Evolutionary conservation across 2,113 vertebrate genomes (phyloP), one percentile per base, ranked within the genome.

Genomic region (Charadrius vociferus): DNA sequence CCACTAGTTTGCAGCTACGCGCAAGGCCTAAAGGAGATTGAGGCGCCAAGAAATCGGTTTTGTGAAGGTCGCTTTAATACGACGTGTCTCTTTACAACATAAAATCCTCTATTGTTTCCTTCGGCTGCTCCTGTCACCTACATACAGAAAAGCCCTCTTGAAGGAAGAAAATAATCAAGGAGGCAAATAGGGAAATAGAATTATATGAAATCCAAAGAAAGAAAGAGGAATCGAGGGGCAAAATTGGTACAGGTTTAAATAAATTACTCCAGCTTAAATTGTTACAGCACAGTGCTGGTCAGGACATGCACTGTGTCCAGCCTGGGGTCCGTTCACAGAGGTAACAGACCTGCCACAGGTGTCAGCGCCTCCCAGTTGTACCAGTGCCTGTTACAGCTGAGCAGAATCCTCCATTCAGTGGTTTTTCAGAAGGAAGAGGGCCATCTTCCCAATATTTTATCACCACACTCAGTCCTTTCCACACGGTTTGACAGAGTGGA

Each of bases 21-120:
- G 72, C 41, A 96, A 89, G 65, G 68, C 43, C 63, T 97, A 70
- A 86, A 94, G 91, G 93, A 82, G 71, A 72, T 8, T 37, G 70
- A 94, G 82, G 92, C 1, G 29, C 95, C 85, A 88, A 93, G 79
- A 94, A 95, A 94, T 93, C 1, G 0, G n/a, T 88, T 97, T 81
- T 83, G 50, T 77, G 93, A 75, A 91, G 81, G 81, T 90, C 88
- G 68, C 34, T 47, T 14, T 65, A n/a, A 66, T 27, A 30, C 1
- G 1, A 61, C 3, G 5, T 73, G 49, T 89, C 29, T 58, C 65
- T 74, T 74, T 53, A 45, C 1, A 5, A 70, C 32, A 66, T 37
- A 61, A 87, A 92, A 65, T 58, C 61, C 27, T 39, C 20, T 27
- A 39, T 53, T 6, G 21, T 77, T 94, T 92, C 14, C 17, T 94